Evolutionary conservation across 2,797 vertebrate species (phyloP).

Genomic region (Catostomus latipinnis): DNA sequence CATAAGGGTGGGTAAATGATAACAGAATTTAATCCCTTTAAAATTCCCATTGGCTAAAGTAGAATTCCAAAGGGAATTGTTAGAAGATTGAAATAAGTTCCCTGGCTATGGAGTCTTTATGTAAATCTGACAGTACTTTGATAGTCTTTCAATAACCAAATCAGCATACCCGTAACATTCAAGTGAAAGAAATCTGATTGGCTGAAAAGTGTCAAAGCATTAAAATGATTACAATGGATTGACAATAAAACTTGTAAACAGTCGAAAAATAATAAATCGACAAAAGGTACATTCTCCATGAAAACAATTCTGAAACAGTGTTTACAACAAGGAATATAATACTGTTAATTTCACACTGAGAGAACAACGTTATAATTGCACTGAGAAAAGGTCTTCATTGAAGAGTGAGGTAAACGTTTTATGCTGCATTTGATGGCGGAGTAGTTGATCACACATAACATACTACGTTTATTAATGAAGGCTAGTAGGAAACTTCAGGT

Average conservation of each 20-base stretch:
- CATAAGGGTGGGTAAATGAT: too few species aligned
- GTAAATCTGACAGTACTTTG: constrained; percentile 54
- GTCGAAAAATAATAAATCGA: constrained; percentile 56
- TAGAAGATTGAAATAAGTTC: constrained; percentile 19
- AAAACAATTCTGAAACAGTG: constrained; percentile 69
- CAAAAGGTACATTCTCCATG: constrained; percentile 69
- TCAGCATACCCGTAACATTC: constrained; percentile 68
- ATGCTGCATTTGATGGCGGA: constrained; percentile 1
- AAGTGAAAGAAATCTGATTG: constrained; percentile 59
- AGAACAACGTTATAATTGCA: constrained; percentile 46
- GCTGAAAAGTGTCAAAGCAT: constrained; percentile 57
- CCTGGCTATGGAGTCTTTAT: constrained; percentile 33
- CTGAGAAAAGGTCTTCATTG: constrained; percentile 42
- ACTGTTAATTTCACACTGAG: constrained; percentile 50
- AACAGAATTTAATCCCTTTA: background rate
- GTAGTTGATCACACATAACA: background rate
- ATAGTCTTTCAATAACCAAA: constrained; percentile 32
- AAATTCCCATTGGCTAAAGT: constrained; percentile 47
- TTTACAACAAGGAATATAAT: constrained; percentile 67
- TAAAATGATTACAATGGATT: constrained; percentile 58
- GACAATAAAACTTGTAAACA: constrained; percentile 63
- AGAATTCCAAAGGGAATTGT: constrained; percentile 60
- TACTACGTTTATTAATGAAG: background rate
- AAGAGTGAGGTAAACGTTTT: constrained; percentile 10
- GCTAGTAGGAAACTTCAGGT: background rate